These are phyloP conservation scores for Andrena camellia DNA, from an alignment of 2,888 invertebrate genomes.

Conservation along the genomic window DNA sequence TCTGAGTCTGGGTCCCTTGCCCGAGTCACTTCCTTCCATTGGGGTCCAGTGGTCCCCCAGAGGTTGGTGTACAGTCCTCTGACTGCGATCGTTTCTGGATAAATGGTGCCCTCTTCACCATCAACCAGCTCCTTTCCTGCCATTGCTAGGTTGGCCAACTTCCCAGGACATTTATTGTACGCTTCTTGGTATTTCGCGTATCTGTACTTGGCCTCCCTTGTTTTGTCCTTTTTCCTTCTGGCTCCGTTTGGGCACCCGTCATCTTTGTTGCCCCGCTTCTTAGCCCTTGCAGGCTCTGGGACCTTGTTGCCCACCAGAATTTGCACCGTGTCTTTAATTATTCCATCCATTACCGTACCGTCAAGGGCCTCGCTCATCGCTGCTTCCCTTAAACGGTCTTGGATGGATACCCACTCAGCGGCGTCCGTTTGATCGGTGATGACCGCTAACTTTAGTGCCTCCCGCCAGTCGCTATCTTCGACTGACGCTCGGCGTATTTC, in stretches of 20 bases:
- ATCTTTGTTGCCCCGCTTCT: not conserved
- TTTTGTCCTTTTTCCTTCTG: not conserved
- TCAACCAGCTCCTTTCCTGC: too few relatives aligned
- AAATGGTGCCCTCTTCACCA: not conserved
- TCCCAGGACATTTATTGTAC: slow-evolving; percentile 73
- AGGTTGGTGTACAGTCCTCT: slow-evolving; percentile 67
- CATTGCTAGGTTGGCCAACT: slow-evolving; percentile 63
- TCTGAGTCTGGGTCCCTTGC: not conserved
- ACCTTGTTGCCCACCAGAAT: too few relatives aligned
- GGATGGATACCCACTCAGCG: too few relatives aligned
- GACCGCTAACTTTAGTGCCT: too few relatives aligned
- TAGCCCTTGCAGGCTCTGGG: too few relatives aligned
- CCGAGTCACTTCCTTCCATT: not conserved
- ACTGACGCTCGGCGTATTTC: too few relatives aligned
- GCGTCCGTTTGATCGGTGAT: too few relatives aligned
- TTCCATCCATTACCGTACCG: rapidly evolving
- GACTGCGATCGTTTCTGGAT: slow-evolving; percentile 35
- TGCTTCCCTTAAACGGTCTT: too few relatives aligned
- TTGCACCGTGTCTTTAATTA: too few relatives aligned
- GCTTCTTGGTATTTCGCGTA: slow-evolving; percentile 78
- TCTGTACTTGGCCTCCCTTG: slow-evolving; percentile 2
- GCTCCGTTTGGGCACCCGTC: rapidly evolving
- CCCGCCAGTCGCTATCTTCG: too few relatives aligned
- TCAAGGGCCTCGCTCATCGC: too few relatives aligned
- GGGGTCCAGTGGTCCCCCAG: slow-evolving; percentile 66